A percentile compares a stretch with the other conserved stretches of the same genome.
Evolutionary conservation across 2,888 invertebrate species (phyloP).

Genomic region (Anaspis maculata): DNA sequence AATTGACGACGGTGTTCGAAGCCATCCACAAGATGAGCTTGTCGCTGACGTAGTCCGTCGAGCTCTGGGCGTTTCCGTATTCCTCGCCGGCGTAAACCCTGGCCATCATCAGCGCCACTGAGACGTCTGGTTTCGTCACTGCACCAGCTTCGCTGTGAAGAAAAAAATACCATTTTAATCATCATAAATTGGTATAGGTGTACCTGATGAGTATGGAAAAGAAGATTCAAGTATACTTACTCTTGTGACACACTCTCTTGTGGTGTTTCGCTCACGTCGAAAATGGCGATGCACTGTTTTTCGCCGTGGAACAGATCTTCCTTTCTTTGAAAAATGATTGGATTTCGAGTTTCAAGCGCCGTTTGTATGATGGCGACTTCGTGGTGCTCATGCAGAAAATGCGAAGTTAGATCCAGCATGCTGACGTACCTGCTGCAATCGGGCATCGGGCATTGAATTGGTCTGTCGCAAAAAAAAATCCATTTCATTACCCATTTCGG

Average conservation of each 20-base stretch:
- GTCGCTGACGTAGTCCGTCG: conserved; percentile 15
- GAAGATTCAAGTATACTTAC: not conserved
- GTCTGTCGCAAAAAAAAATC: conserved; percentile 34
- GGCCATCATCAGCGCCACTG: not conserved
- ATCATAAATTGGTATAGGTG: not conserved
- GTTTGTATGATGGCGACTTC: conserved; percentile 30
- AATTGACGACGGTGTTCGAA: conserved; percentile 30
- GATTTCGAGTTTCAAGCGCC: conserved; percentile 29
- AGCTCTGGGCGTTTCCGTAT: not conserved
- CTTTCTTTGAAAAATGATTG: conserved; percentile 30
- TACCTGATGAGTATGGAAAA: not conserved
- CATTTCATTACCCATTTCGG: no score
- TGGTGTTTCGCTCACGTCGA: not conserved
- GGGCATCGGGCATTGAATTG: conserved; percentile 45
- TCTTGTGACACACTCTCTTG: not conserved
- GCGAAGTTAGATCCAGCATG: conserved; percentile 46
- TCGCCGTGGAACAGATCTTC: conserved; percentile 27
- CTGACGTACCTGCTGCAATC: conserved; percentile 48
- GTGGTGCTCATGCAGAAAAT: conserved; percentile 50
- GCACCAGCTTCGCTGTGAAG: conserved; percentile 26
- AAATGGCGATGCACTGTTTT: conserved; percentile 25
- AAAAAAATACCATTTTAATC: conserved; percentile 7
- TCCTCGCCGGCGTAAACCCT: not conserved
- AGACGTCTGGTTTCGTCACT: not conserved
- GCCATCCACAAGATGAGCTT: conserved; percentile 35